Conservation (phyloP, 2,888 invertebrate species). For the Caenorhabditis sp. region DNA sequence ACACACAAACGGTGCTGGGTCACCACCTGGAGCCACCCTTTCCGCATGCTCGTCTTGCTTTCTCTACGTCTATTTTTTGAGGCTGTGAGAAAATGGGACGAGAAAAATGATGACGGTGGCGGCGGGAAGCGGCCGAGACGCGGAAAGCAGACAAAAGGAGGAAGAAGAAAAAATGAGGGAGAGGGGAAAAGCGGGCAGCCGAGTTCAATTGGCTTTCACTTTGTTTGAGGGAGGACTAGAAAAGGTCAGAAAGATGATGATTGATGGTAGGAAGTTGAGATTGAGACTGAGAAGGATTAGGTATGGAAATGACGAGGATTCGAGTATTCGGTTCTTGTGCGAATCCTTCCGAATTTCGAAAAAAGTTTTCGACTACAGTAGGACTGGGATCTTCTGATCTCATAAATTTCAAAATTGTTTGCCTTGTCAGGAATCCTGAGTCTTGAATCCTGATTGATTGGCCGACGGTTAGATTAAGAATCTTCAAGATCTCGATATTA, state of each 20-base stretch:
- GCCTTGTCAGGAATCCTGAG: no score
- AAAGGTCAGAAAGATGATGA: conserved; percentile 29
- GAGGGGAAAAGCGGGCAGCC: conserved; percentile 24
- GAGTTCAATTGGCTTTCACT: conserved; percentile 48
- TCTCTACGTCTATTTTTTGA: neutral
- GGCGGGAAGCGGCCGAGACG: conserved; percentile 32
- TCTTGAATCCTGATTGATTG: no score
- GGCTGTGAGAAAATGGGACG: neutral
- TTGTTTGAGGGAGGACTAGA: conserved; percentile 6
- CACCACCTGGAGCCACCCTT: conserved; percentile 60
- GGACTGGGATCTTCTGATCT: no score
- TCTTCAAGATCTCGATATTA: no score
- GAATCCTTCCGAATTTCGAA: no score
- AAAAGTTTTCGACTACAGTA: no score
- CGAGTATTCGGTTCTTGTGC: no score
- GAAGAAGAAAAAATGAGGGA: conserved; percentile 20
- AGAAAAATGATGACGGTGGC: neutral
- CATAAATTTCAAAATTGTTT: no score
- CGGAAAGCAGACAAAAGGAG: conserved; percentile 30
- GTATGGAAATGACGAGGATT: no score
- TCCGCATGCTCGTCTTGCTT: conserved; percentile 23
- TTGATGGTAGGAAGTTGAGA: conserved; percentile 5
- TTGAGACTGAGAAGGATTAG: neutral
- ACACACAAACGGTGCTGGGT: conserved; percentile 48
- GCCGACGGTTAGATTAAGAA: no score